phyloP scores from a whole-genome alignment of 2,797 vertebrate genomes.

The Prunella strophiata region DNA sequence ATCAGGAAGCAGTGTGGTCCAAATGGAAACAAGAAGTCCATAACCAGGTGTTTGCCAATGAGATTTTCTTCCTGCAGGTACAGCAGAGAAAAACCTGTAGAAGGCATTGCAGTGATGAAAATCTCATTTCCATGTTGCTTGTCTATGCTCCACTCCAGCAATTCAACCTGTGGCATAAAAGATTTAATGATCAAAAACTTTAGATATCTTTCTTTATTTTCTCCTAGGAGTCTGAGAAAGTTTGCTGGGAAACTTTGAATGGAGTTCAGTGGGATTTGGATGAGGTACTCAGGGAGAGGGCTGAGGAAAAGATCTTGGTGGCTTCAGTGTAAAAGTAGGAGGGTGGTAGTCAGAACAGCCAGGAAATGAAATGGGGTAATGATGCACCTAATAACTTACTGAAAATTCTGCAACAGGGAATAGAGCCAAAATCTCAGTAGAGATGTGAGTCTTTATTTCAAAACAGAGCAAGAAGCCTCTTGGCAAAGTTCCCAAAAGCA shows the following conservation, averaged over 20 bases:
- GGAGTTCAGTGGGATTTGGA: background rate
- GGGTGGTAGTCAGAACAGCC: conserved; percentile 43
- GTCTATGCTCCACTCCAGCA: background rate
- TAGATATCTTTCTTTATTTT: background rate
- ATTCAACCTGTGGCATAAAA: background rate
- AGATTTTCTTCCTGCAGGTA: background rate
- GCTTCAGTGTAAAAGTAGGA: background rate
- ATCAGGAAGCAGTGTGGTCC: background rate
- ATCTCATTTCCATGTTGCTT: background rate
- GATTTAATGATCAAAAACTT: background rate
- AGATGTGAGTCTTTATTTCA: conserved; percentile 59
- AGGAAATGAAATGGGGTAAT: conserved; percentile 61
- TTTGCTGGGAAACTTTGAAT: background rate
- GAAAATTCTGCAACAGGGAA: conserved; percentile 55
- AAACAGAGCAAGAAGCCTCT: conserved; percentile 50
- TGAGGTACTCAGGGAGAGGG: background rate
- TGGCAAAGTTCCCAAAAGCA: conserved; percentile 61
- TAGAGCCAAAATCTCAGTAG: conserved; percentile 57
- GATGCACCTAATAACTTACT: conserved; percentile 70
- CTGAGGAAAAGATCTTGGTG: background rate
- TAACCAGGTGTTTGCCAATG: background rate
- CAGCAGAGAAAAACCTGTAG: background rate
- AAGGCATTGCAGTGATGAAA: background rate
- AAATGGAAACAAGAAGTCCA: background rate
- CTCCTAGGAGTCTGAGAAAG: background rate